phyloP scores from a whole-genome alignment of 2,888 invertebrate genomes.

The Chalcosyrphus nemorum region DNA sequence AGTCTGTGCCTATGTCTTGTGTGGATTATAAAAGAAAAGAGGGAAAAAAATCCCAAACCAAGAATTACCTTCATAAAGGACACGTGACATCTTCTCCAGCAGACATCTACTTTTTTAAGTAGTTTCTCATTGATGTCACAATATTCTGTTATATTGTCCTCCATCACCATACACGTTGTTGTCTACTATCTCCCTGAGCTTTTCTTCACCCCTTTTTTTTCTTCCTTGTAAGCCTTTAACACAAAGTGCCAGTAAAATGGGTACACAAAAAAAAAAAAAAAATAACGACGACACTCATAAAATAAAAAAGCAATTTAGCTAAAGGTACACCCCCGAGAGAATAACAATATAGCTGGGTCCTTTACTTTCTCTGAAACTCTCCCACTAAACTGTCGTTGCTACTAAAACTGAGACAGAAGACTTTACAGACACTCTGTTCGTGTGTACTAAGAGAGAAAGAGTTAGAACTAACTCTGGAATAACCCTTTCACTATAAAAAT shows the following conservation, averaged over 20 bases:
- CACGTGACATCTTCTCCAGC: conserved; percentile 56
- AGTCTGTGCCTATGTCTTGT: neutral
- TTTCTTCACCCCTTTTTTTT: neutral
- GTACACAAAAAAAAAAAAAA: neutral
- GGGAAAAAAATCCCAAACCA: conserved; percentile 27
- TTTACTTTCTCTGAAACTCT: conserved; percentile 12
- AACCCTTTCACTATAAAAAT: conserved; percentile 30
- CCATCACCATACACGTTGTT: conserved; percentile 3
- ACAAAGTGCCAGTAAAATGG: conserved; percentile 41
- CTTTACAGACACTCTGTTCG: neutral
- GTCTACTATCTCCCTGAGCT: conserved; percentile 2
- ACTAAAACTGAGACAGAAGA: conserved; percentile 28
- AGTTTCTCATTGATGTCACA: conserved; percentile 41
- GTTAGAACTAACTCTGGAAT: neutral
- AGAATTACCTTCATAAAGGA: conserved; percentile 58
- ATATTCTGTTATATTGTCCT: conserved; percentile 30
- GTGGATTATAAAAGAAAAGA: conserved; percentile 2
- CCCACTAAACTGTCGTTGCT: conserved; percentile 18
- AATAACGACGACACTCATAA: conserved; percentile 32
- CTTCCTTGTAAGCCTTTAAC: conserved; percentile 44
- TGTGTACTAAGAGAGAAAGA: neutral
- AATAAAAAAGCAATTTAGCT: conserved; percentile 69
- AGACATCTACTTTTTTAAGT: conserved; percentile 46
- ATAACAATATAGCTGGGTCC: conserved; percentile 10
- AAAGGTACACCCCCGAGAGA: conserved; percentile 41